phyloP scores from a whole-genome alignment of 2,888 invertebrate genomes.

The Biston stratarius region DNA sequence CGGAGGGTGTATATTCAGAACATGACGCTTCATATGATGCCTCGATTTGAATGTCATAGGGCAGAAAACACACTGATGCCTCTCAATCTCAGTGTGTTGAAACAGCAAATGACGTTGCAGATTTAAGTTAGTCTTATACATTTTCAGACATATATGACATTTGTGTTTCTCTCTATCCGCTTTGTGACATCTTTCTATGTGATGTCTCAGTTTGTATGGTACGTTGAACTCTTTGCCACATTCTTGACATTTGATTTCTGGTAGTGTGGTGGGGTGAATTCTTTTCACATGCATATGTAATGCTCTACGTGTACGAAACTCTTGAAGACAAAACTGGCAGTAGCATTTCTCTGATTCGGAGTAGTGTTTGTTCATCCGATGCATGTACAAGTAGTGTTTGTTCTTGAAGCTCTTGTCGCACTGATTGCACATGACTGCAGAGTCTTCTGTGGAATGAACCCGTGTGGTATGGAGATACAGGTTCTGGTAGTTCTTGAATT shows the following conservation, averaged over 20 bases:
- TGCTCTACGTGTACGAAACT: constrained; percentile 74
- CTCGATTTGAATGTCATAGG: constrained; percentile 79
- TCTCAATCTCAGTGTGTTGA: constrained; percentile 72
- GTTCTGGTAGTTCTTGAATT: constrained; percentile 81
- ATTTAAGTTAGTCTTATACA: constrained; percentile 74
- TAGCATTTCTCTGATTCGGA: constrained; percentile 76
- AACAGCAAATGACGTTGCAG: constrained; percentile 73
- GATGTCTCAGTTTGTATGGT: constrained; percentile 76
- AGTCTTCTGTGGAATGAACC: constrained; percentile 77
- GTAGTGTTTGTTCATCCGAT: constrained; percentile 82
- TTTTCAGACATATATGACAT: constrained; percentile 73
- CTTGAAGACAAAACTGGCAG: constrained; percentile 78
- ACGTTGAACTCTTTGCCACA: constrained; percentile 76
- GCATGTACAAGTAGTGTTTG: constrained; percentile 82
- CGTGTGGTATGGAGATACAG: constrained; percentile 76
- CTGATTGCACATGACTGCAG: constrained; percentile 73
- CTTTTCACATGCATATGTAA: constrained; percentile 77
- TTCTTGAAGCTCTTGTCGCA: constrained; percentile 81
- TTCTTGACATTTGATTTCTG: constrained; percentile 75
- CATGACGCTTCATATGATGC: constrained; percentile 80
- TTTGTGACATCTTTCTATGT: constrained; percentile 70
- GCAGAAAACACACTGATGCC: constrained; percentile 79
- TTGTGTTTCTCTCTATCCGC: constrained; percentile 71
- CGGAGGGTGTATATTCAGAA: constrained; percentile 79
- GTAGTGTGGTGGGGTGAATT: constrained; percentile 73